These are phyloP conservation scores for Athene cunicularia DNA, from an alignment of 2,113 vertebrate genomes.

Conservation along the genomic window DNA sequence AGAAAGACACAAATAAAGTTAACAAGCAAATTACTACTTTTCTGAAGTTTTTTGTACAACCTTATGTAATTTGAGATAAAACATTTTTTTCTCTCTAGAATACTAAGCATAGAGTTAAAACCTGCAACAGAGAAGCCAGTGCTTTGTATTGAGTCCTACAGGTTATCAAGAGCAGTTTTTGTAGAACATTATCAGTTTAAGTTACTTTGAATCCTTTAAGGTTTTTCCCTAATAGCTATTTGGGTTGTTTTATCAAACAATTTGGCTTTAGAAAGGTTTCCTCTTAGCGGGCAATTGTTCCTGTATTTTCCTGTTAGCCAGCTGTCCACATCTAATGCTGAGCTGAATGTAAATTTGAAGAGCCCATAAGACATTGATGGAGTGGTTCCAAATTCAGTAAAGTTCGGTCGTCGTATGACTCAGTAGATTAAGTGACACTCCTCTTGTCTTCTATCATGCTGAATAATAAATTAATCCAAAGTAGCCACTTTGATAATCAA, in stretches of 20 bases:
- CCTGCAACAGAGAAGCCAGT: not conserved
- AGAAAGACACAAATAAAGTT: not conserved
- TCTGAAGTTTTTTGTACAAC: not conserved
- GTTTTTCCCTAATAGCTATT: not conserved
- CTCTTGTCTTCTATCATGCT: not conserved
- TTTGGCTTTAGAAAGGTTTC: conserved; percentile 1
- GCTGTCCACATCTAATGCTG: not conserved
- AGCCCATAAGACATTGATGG: not conserved
- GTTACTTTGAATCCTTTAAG: not conserved
- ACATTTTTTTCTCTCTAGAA: not conserved
- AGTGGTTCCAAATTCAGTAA: not conserved
- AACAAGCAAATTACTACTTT: not conserved
- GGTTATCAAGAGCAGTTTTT: not conserved
- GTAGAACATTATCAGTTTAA: not conserved
- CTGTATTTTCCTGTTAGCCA: conserved; percentile 18
- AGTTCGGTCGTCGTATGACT: not conserved
- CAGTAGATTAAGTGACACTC: not conserved
- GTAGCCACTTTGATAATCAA: not conserved
- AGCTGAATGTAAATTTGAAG: not conserved
- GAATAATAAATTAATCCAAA: not conserved
- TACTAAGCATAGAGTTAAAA: not conserved
- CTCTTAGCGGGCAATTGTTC: not conserved
- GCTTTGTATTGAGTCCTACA: not conserved
- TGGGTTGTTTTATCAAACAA: not conserved
- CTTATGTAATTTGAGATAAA: not conserved